Base-by-base conservation (phyloP, 2,797 vertebrate species). In the Argentina silus region DNA sequence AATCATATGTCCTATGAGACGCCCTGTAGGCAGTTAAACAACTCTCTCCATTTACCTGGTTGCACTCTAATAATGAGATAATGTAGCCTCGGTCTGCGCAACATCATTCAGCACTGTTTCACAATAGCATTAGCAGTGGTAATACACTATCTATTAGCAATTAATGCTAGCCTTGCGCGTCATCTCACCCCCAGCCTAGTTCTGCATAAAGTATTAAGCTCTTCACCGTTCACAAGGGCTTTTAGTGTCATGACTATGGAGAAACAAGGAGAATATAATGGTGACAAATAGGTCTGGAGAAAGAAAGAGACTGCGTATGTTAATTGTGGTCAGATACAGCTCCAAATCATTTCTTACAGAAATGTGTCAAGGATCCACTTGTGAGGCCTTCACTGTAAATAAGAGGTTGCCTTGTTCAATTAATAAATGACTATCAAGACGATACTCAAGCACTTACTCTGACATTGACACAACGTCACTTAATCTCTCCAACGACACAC, bases 91-190 rank as follows among this genome's bases (percentile, higher is more conserved):
- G 59, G 59, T 27, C 59, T 2, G 11, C 7, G 21, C 11, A 61
- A 27, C 59, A 61, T 61, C 21, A 15, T 36, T 63, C 60, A 15
- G 23, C 36, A 44, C 60, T 63, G 11, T 9, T 3, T 15, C 61
- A 63, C 61, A 63, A 63, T 9, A 14, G 6, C 7, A 63, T 63
- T 44, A 63, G 61, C 60, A 42, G 36, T 62, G 10, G 42, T n/a
- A 62, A n/a, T 27, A 62, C 36, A 17, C 60, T 5, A 43, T 42
- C 21, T 62, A 62, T 62, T 62, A 62, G 60, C 42, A 63, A n/a
- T 63, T 43, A 8, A 2, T 48, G 1, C 7, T 48, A 48, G 7
- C 11, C 47, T 63, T n/a, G 61, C n/a, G 15, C 9, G 5, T 15
- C 42, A 42, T 61, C 59, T 12, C 36, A 62, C 36, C 60, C 59